Evolutionary conservation across 30 jellyfish, hydroid and myxozoan genomes (phyloP), one percentile per base, ranked within the genome.

Genomic region (Cassiopea xamachana): DNA sequence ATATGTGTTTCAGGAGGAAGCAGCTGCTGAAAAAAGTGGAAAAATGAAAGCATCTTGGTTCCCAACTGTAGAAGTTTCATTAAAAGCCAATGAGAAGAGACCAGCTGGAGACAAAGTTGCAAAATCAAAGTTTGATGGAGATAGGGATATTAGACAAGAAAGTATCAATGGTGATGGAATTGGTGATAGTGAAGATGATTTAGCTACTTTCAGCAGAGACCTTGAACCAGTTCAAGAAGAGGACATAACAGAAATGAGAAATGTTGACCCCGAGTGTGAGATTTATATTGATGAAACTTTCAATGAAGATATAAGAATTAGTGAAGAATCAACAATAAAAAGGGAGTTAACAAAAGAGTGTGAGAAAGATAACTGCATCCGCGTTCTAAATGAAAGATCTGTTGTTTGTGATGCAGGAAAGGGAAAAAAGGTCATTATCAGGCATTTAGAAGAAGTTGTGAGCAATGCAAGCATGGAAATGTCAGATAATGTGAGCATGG

Each of bases 181-280:
- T 15, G 80, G 19, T 3, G n/a, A 49, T 73, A 83, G 51, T 51
- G 92, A 45, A 12, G 93, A 61, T 18, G 76, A 61, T 27, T 16
- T 45, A 39, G 74, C 4, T 67, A 39, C 59, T 14, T 17, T 18
- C 18, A 64, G 74, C n/a, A 77, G 74, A 60, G 89, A 17, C 43
- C 81, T 80, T 51, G 91, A 89, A 47, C 88, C 91, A 39, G 93
- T 90, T 13, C 87, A 82, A 43, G 97, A 90, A 69, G 97, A 90
- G 51, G 97, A 71, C 46, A 19, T 90, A 45, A 64, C 61, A 76
- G 93, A 90, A 64, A 60, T 89, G 39, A 79, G 85, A n/a, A 80
- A 60, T 2, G 74, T 60, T 46, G 97, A 90, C 49, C 92, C 87
- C 12, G 97, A 90, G 83, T 82, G 90, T 79, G 89, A 78, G 49